Conservation (phyloP, 2,888 invertebrate genomes). For the Nesidiocoris tenuis region DNA sequence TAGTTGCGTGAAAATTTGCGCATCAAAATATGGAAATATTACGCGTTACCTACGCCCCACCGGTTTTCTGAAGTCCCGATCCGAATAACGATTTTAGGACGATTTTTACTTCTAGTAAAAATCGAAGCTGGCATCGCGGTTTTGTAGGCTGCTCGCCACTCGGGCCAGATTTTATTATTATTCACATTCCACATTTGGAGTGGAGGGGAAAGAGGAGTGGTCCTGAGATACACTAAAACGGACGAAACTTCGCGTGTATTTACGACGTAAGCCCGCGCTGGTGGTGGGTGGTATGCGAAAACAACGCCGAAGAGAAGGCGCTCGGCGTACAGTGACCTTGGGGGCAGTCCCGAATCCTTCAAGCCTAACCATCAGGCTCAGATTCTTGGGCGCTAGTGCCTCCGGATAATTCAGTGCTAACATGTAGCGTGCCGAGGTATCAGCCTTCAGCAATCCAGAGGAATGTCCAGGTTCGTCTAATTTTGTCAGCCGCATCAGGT, state of each 20-base stretch:
- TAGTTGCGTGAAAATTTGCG: too few species aligned
- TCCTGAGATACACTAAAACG: neutral
- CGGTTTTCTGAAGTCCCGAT: too few species aligned
- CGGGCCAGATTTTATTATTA: neutral
- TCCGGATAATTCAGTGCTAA: neutral
- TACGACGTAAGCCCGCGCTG: neutral
- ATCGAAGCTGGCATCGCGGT: too few species aligned
- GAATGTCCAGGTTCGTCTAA: neutral
- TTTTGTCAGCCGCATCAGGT: too few species aligned
- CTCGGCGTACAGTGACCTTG: conserved; percentile 15
- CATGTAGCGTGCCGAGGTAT: neutral
- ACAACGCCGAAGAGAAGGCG: neutral
- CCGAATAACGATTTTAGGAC: too few species aligned
- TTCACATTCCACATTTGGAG: neutral
- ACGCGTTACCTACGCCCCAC: too few species aligned
- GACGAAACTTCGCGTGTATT: too few species aligned
- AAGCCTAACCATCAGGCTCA: neutral
- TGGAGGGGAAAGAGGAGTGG: conserved; percentile 8
- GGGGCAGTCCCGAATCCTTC: conserved; percentile 30
- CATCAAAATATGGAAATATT: too few species aligned
- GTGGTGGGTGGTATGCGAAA: conserved; percentile 1
- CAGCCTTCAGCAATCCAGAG: neutral
- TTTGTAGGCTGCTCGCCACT: too few species aligned
- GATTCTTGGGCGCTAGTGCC: neutral
- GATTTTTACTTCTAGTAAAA: too few species aligned